A percentile compares a stretch with the other conserved stretches of the same genome.
Evolutionary conservation across 1,140 invertebrate species (phyloP).

Genomic region (Pachyrhynchus sulphureomaculatus): DNA sequence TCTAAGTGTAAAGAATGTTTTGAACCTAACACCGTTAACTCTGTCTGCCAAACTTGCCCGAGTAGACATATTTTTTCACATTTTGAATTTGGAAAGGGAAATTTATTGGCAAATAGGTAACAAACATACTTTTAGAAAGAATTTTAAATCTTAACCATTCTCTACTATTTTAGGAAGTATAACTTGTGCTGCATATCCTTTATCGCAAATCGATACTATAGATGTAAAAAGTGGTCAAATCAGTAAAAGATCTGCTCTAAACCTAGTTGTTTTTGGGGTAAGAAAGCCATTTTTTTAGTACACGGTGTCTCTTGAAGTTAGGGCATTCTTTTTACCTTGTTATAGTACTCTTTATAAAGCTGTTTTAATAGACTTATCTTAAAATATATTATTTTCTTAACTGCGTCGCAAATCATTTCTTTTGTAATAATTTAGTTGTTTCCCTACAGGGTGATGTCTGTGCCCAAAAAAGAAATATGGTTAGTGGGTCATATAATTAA

Average conservation of each 20-base stretch:
- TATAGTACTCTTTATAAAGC: too few relatives aligned
- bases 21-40: constrained; percentile 89
- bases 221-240: constrained; percentile 87
- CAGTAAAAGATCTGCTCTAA: constrained; percentile 90
- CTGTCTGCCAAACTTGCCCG: constrained; percentile 90
- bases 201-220: constrained; percentile 96
- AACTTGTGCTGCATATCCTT: constrained; percentile 93
- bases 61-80: constrained; percentile 94
- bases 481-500: too few relatives aligned
- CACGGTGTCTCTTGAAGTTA: too few relatives aligned
- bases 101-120: constrained; percentile 93
- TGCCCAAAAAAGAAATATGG: too few relatives aligned
- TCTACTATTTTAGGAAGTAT: constrained; percentile 69
- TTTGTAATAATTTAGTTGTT: too few relatives aligned
- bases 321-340: too few relatives aligned
- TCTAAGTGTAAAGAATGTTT: constrained; percentile 80
- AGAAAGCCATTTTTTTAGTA: too few relatives aligned
- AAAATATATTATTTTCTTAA: too few relatives aligned
- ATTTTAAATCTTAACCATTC: constrained; percentile 30
- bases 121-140: constrained; percentile 35
- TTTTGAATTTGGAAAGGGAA: constrained; percentile 90
- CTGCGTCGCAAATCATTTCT: too few relatives aligned
- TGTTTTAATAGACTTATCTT: too few relatives aligned
- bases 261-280: constrained; percentile 98
- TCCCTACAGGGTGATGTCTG: too few relatives aligned